Percentiles rank a stretch among this genome's conserved stretches.
These are phyloP conservation scores for human DNA, from an alignment of 2,113 vertebrate genomes.

Conservation along the genomic window GRCh38 chr9:75453501-75454000, in stretches of 20 bases:
- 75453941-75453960: rapidly evolving
- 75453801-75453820: background rate
- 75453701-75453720: background rate
- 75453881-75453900: background rate
- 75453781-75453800: background rate
- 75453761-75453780: background rate
- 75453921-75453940: background rate
- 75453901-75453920: background rate
- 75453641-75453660: background rate
- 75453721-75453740: slow-evolving; percentile 30
- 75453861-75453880: background rate
- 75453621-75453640: background rate
- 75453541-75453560: background rate
- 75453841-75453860: background rate
- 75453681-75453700: background rate
- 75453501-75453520: background rate
- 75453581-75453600: background rate
- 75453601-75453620: background rate
- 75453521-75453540: background rate
- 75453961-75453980: background rate
- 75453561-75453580: background rate
- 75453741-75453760: slow-evolving; percentile 37
- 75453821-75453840: background rate
- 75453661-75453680: background rate
- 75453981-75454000: rapidly evolving